These are phyloP conservation scores for Cardiocondyla obscurior DNA, from an alignment of 1,140 invertebrate species.

Conservation along the genomic window DNA sequence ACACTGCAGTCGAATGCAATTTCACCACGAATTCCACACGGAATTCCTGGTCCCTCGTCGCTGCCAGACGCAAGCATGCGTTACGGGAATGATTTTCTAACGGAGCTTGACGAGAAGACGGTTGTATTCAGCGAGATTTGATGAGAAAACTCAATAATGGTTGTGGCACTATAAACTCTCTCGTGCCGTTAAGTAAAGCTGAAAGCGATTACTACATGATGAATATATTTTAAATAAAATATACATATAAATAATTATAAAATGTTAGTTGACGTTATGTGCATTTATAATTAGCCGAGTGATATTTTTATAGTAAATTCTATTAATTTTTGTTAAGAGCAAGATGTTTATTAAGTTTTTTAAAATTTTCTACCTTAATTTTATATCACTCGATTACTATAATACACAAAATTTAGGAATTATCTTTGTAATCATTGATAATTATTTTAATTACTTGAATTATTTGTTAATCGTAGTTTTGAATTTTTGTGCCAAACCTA, in stretches of 20 bases:
- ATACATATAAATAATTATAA: neutral
- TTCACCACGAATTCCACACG: conserved; percentile 3
- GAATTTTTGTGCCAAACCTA: neutral
- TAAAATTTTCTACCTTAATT: neutral
- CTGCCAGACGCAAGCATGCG: neutral
- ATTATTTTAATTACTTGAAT: neutral
- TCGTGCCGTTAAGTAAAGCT: neutral
- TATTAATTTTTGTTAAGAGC: neutral
- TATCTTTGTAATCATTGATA: neutral
- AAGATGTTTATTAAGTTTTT: neutral
- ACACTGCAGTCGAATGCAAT: neutral
- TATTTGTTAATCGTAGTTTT: neutral
- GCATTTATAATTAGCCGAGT: neutral
- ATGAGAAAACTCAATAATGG: conserved; percentile 1
- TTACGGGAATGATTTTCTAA: neutral
- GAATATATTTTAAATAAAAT: neutral
- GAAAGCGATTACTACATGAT: neutral
- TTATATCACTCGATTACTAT: neutral
- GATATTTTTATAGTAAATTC: neutral
- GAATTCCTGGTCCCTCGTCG: neutral
- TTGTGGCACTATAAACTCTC: neutral
- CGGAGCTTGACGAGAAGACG: neutral
- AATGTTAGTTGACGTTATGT: neutral
- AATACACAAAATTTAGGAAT: neutral
- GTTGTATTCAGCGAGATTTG: neutral